Base-by-base conservation (phyloP, 2,888 invertebrate genomes). In the Athrips mouffetella region DNA sequence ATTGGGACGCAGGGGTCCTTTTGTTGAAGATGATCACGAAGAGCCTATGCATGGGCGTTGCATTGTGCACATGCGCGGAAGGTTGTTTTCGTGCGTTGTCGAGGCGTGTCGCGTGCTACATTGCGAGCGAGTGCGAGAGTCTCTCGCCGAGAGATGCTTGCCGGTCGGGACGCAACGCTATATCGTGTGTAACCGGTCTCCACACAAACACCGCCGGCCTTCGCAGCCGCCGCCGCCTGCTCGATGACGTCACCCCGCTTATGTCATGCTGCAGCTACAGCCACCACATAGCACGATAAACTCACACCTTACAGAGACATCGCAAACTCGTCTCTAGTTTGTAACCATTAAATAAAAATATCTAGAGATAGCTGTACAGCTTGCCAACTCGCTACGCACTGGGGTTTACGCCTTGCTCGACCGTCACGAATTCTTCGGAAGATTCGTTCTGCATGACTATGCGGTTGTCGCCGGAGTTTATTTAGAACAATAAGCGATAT, bases 231-330 rank as follows among this genome's bases (percentile, higher is more conserved):
- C 75, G 79, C 76, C 80, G 80, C 75, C 84, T 84, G 82, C 83
- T 80, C 77, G 82, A 54, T 87, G 86, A 87, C 87, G 87, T 85
- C 84, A 87, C 60, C 72, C 50, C 68, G 82, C 80, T 87, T 87
- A 86, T 87, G 84, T 87, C 87, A 87, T 84, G 64, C 63, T 65
- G 16, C 67, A 67, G 56, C 70, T 59, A 70, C 67, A 65, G 66
- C 64, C 67, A 65, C 21, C 74, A 71, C 66, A 60, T 61, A 73
- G n/a, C 67, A 62, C 62, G 64, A 40, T 31, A 23, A 48, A 35
- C 29, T 45, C 42, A 16, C 33, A 33, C 50, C 51, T 51, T 53
- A 46, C 51, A 47, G 49, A 51, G 39, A 27, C 49, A 41, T n/a
- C 21, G 20, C 20, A 18, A 21, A 37, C 18, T 7, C 6, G 3